Evolutionary conservation across 2,797 vertebrate species (phyloP).

Genomic region (Sebastes hopkinsi): DNA sequence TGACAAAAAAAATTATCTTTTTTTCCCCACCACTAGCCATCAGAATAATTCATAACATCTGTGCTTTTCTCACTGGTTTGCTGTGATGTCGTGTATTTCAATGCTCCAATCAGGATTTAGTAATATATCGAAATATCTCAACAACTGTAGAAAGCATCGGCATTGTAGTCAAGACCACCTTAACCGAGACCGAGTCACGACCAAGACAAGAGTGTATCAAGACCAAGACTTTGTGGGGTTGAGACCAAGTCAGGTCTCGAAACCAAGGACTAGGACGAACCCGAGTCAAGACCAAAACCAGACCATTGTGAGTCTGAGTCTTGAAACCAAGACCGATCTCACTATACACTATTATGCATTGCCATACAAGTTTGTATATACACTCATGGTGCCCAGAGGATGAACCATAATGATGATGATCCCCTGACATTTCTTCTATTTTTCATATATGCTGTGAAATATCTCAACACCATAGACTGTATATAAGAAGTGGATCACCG

Average conservation of each 20-base stretch:
- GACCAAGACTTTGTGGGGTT: too few relatives aligned
- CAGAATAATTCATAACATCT: neutral
- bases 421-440: neutral
- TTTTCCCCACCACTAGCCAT: neutral
- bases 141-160: neutral
- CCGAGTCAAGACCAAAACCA: too few relatives aligned
- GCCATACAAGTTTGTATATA: neutral
- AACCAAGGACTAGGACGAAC: too few relatives aligned
- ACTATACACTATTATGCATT: neutral
- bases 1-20: neutral
- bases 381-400: neutral
- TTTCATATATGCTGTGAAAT: neutral
- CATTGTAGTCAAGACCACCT: too few relatives aligned
- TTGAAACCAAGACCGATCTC: too few relatives aligned
- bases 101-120: neutral
- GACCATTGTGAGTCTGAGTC: too few relatives aligned
- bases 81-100: neutral
- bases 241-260: too few relatives aligned
- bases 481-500: too few relatives aligned
- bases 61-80: neutral
- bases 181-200: fast-evolving
- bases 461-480: neutral
- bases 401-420: too few relatives aligned
- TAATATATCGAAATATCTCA: neutral
- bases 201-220: fast-evolving